Evolutionary conservation across 2,113 vertebrate species (phyloP).

Genomic region (Entelurus aequoreus): DNA sequence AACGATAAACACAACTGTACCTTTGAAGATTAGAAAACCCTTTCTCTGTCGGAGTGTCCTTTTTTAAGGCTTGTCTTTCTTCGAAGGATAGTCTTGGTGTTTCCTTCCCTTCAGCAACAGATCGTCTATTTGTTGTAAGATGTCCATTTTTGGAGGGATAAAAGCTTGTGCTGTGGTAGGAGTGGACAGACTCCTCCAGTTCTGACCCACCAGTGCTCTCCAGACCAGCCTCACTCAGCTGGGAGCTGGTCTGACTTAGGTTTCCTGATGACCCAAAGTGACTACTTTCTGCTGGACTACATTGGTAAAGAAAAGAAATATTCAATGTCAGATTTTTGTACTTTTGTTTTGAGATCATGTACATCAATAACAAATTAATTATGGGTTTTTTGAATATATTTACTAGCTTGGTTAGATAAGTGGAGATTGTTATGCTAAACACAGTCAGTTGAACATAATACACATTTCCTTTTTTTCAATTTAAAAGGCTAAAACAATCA

Average conservation of each 20-base stretch:
- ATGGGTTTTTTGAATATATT: background rate
- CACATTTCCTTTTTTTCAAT: background rate
- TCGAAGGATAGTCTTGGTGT: conserved; percentile 59
- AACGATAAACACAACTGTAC: conserved; percentile 26
- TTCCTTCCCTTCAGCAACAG: conserved; percentile 50
- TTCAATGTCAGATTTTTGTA: conserved; percentile 9
- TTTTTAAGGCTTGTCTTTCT: conserved; percentile 31
- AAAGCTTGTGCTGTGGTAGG: conserved; percentile 71
- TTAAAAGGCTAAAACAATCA: background rate
- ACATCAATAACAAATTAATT: background rate
- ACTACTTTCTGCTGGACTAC: conserved; percentile 89
- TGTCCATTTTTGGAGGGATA: conserved; percentile 61
- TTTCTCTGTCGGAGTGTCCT: conserved; percentile 45
- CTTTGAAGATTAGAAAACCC: conserved; percentile 50
- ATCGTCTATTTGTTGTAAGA: conserved; percentile 65
- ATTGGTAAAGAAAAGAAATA: conserved; percentile 40
- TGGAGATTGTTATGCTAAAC: conserved; percentile 1
- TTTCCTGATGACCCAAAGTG: conserved; percentile 91
- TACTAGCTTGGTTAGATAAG: conserved; percentile 1
- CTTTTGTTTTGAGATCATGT: background rate
- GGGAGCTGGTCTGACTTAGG: conserved; percentile 91
- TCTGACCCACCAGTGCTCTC: conserved; percentile 77
- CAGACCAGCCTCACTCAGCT: conserved; percentile 86
- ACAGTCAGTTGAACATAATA: background rate
- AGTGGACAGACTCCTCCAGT: conserved; percentile 78